These are phyloP conservation scores for Rhipidura dahli DNA, from an alignment of 2,113 vertebrate species.

Conservation along the genomic window DNA sequence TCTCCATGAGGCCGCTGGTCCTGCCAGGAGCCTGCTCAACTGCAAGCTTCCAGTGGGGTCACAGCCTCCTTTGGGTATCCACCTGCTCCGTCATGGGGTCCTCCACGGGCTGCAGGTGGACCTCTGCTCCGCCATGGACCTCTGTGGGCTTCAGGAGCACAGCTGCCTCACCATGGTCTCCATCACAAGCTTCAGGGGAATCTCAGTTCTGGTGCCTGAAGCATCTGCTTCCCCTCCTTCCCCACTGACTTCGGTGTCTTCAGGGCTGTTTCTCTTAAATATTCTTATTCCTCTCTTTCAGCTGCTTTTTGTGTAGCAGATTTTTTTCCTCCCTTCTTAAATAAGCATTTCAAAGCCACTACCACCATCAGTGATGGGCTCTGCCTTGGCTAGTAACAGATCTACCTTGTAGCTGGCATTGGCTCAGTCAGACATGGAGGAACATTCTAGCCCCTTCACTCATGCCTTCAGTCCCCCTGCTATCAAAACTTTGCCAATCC, in stretches of 20 bases:
- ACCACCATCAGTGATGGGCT: fast-evolving
- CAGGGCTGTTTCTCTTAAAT: neutral
- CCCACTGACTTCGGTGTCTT: neutral
- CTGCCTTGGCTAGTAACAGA: fast-evolving
- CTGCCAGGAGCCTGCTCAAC: neutral
- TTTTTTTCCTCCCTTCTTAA: neutral
- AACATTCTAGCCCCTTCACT: neutral
- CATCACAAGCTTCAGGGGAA: neutral
- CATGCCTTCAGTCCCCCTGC: neutral
- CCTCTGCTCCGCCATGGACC: neutral
- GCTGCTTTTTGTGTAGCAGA: neutral
- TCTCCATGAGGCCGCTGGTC: neutral
- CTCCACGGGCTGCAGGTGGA: fast-evolving
- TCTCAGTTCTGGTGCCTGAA: fast-evolving
- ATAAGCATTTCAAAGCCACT: fast-evolving
- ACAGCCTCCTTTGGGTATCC: neutral
- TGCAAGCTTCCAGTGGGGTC: neutral
- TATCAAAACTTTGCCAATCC: neutral
- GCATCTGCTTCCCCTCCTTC: neutral
- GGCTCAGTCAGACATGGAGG: neutral
- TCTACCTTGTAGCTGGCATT: neutral
- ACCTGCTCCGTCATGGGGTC: fast-evolving
- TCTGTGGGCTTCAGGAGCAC: neutral
- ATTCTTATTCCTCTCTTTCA: neutral
- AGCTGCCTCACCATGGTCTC: neutral